Base-by-base conservation (phyloP, 2,888 invertebrate species). In the Clivina fossor region DNA sequence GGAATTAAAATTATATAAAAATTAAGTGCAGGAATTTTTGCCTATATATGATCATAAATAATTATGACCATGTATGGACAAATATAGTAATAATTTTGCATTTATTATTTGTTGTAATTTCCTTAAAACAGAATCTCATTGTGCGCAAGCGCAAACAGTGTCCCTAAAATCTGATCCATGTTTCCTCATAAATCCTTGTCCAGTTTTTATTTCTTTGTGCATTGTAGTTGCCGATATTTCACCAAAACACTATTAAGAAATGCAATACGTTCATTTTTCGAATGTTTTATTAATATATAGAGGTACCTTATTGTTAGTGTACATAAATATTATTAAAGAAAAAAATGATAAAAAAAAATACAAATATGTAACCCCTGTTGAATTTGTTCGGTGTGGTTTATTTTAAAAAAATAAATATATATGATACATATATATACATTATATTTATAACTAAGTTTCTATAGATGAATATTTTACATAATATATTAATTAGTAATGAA, bases 261-360 rank as follows among this genome's bases (percentile, higher is more conserved):
- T 62, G 60, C 60, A 61, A 61, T 62, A 61, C 60, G 58, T 63
- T 62, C 62, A 33, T 53, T n/a, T n/a, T 63, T 64, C 64, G 65
- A 66, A 69, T 69, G 71, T 68, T 67, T 63, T 62, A 56, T 11
- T n/a, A n/a, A n/a, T n/a, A n/a, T n/a, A n/a, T n/a, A n/a, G n/a
- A 47, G 46, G 66, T 69, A 67, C 66, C 68, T 68, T 69, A 64
- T 62, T 60, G 60, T 59, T 63, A 62, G 57, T 63, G 62, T 63
- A 63, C 63, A 63, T 65, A 62, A n/a, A 58, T 58, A 65, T 64
- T 66, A 63, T 60, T 54, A 64, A 66, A 38, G n/a, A 18, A 18
- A 15, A 18, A 18, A 38, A 18, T 38, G 38, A 38, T 38, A 18
- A 16, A 18, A 18, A 38, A n/a, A n/a, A n/a, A n/a, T n/a, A n/a